Conservation (phyloP, 2,888 invertebrate species). For the Drosophila parthenogenetica region DNA sequence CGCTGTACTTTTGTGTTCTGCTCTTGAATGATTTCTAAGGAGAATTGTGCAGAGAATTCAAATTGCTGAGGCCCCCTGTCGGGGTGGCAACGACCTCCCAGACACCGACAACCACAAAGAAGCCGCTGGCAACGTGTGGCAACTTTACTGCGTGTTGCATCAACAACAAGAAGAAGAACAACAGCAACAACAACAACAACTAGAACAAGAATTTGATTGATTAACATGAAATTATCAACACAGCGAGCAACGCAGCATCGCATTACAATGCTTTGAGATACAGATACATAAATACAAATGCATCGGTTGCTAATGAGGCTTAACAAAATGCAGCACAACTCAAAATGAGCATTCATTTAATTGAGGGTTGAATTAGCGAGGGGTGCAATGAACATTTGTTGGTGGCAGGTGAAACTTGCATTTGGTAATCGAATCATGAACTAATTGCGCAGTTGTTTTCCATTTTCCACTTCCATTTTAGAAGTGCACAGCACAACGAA, state of each 20-base stretch:
- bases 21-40: conserved; percentile 37
- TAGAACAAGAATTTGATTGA: conserved; percentile 46
- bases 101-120: conserved; percentile 37
- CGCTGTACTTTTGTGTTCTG: conserved; percentile 28
- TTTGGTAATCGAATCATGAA: conserved; percentile 37
- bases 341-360: conserved; percentile 34
- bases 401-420: conserved; percentile 39
- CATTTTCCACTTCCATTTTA: conserved; percentile 27
- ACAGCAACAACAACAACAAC: conserved; percentile 19
- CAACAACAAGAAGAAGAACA: conserved; percentile 20
- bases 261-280: conserved; percentile 26
- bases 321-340: conserved; percentile 28
- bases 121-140: conserved; percentile 41
- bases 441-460: conserved; percentile 41
- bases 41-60: conserved; percentile 20
- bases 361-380: not conserved
- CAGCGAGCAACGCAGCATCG: conserved; percentile 21
- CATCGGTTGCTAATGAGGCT: conserved; percentile 30
- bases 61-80: conserved; percentile 42
- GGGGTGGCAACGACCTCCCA: conserved; percentile 51
- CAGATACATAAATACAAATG: conserved; percentile 12
- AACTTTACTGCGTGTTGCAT: conserved; percentile 19
- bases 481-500: conserved; percentile 4
- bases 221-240: conserved; percentile 50
- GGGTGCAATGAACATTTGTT: not conserved